Evolutionary conservation across 1,140 invertebrate species (phyloP), one percentile per base, ranked within the genome.

Genomic region (Macrotrachela quadricornifera): DNA sequence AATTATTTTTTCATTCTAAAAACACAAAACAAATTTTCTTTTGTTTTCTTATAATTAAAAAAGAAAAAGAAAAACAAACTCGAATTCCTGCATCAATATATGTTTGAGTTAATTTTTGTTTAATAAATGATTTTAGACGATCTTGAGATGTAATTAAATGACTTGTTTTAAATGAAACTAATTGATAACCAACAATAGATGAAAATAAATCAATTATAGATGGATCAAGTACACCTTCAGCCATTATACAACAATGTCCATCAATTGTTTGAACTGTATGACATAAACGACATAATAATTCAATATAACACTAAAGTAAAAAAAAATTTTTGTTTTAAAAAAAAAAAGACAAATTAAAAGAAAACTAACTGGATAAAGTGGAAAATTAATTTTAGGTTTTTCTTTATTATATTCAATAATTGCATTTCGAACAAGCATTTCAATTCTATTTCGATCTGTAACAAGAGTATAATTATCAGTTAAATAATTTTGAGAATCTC

Each of bases 1-100:
- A 41, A 68, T 55, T n/a, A 69, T 57, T 56, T 66, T 68, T 56
- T 69, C 66, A 47, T 62, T 62, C 68, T 70, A 58, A 18, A 57
- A 56, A n/a, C n/a, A n/a, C n/a, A n/a, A n/a, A n/a, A n/a, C n/a
- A n/a, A n/a, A n/a, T n/a, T n/a, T n/a, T n/a, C n/a, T n/a, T n/a
- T n/a, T n/a, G n/a, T n/a, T n/a, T n/a, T n/a, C n/a, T n/a, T n/a
- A n/a, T n/a, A n/a, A n/a, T 30, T 9, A 30, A 2, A 30, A 30
- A 30, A 30, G 21, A 30, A 4, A 16, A 8, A 17, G 10, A 44
- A 36, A 51, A 37, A 17, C 10, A 6, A 16, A 51, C 49, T 37
- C 49, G 43, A 18, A 53, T 53, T 40, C 51, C 51, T 10, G 51
- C 51, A 30, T 48, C 40, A 15, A 46, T 46, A 36, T 47, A 53